These are phyloP conservation scores for Drosophila picticornis DNA, from an alignment of 2,888 invertebrate species.

Conservation along the genomic window DNA sequence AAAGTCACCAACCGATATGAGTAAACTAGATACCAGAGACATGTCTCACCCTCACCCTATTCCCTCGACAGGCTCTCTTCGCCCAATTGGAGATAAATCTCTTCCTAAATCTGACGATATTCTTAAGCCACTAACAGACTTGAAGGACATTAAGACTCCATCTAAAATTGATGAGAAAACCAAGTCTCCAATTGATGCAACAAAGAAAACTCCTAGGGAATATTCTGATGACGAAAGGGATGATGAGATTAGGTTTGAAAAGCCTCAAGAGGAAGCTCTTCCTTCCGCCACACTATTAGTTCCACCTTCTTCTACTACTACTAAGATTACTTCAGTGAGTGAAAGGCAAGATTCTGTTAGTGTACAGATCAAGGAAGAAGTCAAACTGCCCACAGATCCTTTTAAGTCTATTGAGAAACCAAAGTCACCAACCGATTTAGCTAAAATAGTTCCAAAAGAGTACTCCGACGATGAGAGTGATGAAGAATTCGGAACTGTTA, in stretches of 20 bases:
- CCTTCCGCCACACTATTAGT: background rate
- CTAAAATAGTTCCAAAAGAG: background rate
- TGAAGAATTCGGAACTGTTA: background rate
- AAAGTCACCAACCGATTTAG: background rate
- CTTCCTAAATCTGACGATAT: background rate
- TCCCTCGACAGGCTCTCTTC: too few species aligned
- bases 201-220: background rate
- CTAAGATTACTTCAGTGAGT: background rate
- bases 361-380: background rate
- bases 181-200: background rate
- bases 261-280: background rate
- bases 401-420: background rate
- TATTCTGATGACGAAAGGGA: slow-evolving; percentile 24
- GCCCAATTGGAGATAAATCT: too few species aligned
- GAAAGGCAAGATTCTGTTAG: background rate
- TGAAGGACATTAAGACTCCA: slow-evolving; percentile 1
- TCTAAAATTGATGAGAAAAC: slow-evolving; percentile 21
- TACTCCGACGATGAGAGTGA: background rate
- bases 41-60: background rate
- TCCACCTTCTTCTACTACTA: too few species aligned
- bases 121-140: background rate
- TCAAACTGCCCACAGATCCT: slow-evolving; percentile 2
- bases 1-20: too few species aligned
- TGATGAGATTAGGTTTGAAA: slow-evolving; percentile 11
- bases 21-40: background rate